Evolutionary conservation across 2,888 invertebrate species (phyloP), one percentile per base, ranked within the genome.

Genomic region (Melanostoma mellinum): DNA sequence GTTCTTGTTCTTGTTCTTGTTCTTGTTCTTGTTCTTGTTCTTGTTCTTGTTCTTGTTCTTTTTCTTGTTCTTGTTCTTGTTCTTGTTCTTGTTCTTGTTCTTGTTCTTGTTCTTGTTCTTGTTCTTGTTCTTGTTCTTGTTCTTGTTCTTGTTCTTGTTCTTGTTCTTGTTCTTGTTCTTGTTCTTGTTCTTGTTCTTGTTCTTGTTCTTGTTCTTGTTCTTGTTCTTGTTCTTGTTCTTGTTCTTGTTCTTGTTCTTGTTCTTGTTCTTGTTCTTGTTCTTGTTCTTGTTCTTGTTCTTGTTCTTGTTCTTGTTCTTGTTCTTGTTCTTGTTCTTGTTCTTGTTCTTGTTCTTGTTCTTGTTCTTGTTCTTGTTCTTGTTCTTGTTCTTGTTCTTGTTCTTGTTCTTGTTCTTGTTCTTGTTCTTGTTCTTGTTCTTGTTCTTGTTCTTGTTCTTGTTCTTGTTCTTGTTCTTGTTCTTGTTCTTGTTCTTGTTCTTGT

Each of bases 1-100:
- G 42, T 42, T 42, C 42, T 42, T 42, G 42, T 20, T 20, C 20
- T 20, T 20, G 20, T 20, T 42, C 42, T 42, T 42, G 42, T 42
- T 42, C 42, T 42, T 42, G 42, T 42, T 42, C 42, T 42, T 42
- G 42, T 42, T 42, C 42, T 42, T 42, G 42, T 42, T 42, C 42
- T 42, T 42, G 42, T 42, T 42, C 42, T 42, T 42, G 42, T 42
- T 42, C 42, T 42, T 42, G 42, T 42, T 42, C 42, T 42, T 42
- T 1, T 42, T 42, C 42, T 42, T 42, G 42, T 42, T 42, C 42
- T 42, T 42, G 42, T 42, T 42, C 42, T 42, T 42, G 42, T 42
- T 42, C 42, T 42, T 42, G 42, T 42, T 42, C 42, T 42, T 42
- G 42, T 42, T 42, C 42, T 42, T 42, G 42, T 42, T 42, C 42